Evolutionary conservation across 2,888 invertebrate species (phyloP), one percentile per base, ranked within the genome.

Genomic region (Ectemnius continuus): DNA sequence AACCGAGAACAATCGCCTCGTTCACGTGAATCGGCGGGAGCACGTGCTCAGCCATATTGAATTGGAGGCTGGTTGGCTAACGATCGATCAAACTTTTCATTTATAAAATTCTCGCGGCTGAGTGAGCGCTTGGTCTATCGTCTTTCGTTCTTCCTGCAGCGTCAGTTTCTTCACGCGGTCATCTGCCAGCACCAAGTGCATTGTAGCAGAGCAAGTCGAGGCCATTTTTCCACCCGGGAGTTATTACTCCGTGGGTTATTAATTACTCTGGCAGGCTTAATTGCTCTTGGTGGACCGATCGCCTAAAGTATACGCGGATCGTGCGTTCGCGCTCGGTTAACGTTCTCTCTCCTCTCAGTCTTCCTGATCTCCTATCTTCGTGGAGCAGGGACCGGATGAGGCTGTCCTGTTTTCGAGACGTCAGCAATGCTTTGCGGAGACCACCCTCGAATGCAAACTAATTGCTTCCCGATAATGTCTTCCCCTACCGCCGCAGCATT

Each of bases 191-290:
- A 63, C 36, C 5, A 36, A 36, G 36, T 36, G 36, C 36, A 36
- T 36, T 11, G 36, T 11, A 36, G 36, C 36, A 6, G 8, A 36
- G 8, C 36, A 36, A 36, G 36, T 36, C 36, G 36, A 36, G 36
- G 1, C 11, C 11, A 36, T 36, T 36, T 77, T 73, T 73, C 65
- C 72, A 67, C 69, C 63, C 66, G 60, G 67, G 67, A 59, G 78
- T 78, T 70, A 73, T 73, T 73, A 74, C 62, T 68, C 45, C 23
- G 75, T 70, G 77, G 76, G 74, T 85, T 85, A 86, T 85, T 85
- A 85, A 86, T 86, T 85, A 82, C 79, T 52, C 52, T 6, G 63
- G 68, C 66, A 45, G 63, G 73, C 79, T 83, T 85, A 86, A 86
- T 86, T 85, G 83, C 79, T 73, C 80, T 56, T 70, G 61, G 62